These are phyloP conservation scores for Gasteruption jaculator DNA, from an alignment of 2,888 invertebrate genomes.

Conservation along the genomic window DNA sequence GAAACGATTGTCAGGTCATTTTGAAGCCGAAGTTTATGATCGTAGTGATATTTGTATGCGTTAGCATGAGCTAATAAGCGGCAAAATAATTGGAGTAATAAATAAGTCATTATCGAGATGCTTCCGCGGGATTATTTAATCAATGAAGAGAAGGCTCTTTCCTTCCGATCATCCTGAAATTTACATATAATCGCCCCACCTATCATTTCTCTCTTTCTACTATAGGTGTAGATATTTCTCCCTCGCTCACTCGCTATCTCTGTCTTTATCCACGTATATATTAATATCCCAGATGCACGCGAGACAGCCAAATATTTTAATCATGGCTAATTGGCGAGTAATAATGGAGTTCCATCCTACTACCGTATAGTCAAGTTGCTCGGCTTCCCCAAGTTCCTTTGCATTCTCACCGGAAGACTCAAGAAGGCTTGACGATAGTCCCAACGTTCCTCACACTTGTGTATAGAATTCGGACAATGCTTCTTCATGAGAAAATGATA, in stretches of 20 bases:
- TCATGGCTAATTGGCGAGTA: slow-evolving; percentile 51
- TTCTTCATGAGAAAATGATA: too few relatives aligned
- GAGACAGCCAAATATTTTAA: slow-evolving; percentile 51
- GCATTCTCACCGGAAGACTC: slow-evolving; percentile 34
- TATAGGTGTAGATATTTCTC: slow-evolving; percentile 23
- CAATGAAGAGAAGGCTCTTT: slow-evolving; percentile 38
- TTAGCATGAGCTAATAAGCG: slow-evolving; percentile 40
- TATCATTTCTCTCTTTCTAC: background rate
- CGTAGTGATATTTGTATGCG: slow-evolving; percentile 28
- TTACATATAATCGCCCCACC: slow-evolving; percentile 47
- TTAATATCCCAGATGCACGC: slow-evolving; percentile 50
- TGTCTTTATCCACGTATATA: slow-evolving; percentile 35
- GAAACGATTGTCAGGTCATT: slow-evolving; percentile 38
- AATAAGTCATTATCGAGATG: slow-evolving; percentile 47
- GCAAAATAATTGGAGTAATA: slow-evolving; percentile 48
- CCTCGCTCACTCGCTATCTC: slow-evolving; percentile 9
- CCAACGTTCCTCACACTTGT: too few relatives aligned
- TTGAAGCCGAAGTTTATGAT: slow-evolving; percentile 36
- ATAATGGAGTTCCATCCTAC: slow-evolving; percentile 48
- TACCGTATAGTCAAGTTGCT: slow-evolving; percentile 27
- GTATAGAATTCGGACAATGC: too few relatives aligned
- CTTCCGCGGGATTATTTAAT: slow-evolving; percentile 43
- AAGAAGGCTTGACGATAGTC: too few relatives aligned
- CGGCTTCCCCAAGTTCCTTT: slow-evolving; percentile 36
- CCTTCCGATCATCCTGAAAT: slow-evolving; percentile 40